These are phyloP conservation scores for Calameuta pallipes DNA, from an alignment of 2,888 invertebrate species.

Conservation along the genomic window DNA sequence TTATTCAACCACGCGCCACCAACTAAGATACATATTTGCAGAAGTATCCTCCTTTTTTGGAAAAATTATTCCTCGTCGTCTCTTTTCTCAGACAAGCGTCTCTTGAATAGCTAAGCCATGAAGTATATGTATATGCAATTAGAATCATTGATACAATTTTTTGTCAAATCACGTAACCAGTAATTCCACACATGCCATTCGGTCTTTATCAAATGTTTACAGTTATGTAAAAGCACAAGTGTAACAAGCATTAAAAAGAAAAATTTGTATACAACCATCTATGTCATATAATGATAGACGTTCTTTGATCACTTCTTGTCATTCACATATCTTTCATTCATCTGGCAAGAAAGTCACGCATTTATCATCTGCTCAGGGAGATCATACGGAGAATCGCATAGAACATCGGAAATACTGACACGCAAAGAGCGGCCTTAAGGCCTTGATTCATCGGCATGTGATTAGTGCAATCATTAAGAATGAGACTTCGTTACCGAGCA, in stretches of 20 bases:
- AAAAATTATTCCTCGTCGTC: background rate
- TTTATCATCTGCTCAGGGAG: background rate
- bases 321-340: background rate
- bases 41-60: background rate
- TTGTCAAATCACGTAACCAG: background rate
- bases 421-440: background rate
- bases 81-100: background rate
- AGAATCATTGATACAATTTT: background rate
- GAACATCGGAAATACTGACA: background rate
- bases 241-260: background rate
- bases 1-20: background rate
- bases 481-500: conserved; percentile 18
- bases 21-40: background rate
- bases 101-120: background rate
- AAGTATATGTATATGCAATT: background rate
- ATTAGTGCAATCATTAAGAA: conserved; percentile 35
- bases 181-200: background rate
- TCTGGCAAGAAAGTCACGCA: background rate
- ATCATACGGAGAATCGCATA: background rate
- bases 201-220: background rate
- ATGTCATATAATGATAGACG: background rate
- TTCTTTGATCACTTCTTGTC: background rate
- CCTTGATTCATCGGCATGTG: conserved; percentile 32
- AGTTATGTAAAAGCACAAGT: background rate
- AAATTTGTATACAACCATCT: background rate